These are phyloP conservation scores for Crioceris asparagi DNA, from an alignment of 2,888 invertebrate genomes.

Conservation along the genomic window DNA sequence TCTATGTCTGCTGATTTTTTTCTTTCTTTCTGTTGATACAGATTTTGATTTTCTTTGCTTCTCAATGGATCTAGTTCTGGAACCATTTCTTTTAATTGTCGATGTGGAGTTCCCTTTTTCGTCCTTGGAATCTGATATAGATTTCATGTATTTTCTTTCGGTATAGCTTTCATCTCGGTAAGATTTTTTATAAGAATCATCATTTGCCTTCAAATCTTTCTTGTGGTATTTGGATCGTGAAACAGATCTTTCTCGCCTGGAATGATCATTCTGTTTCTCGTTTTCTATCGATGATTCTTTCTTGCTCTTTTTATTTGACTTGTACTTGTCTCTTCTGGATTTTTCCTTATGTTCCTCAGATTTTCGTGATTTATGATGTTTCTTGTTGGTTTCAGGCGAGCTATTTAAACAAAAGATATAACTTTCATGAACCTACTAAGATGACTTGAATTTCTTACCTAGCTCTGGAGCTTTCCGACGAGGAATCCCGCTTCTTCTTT, in stretches of 20 bases:
- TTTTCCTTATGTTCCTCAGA: constrained; percentile 23
- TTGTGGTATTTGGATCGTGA: too few species aligned
- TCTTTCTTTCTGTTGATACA: constrained; percentile 2
- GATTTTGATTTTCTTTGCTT: constrained; percentile 12
- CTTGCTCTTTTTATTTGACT: constrained; percentile 14
- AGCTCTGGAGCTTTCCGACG: constrained; percentile 45
- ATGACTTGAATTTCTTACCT: too few species aligned
- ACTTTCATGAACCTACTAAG: too few species aligned
- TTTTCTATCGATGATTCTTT: constrained; percentile 11
- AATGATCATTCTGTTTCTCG: too few species aligned
- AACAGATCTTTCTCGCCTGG: too few species aligned
- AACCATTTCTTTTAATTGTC: constrained; percentile 10
- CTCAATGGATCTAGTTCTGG: constrained; percentile 12
- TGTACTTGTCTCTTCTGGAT: constrained; percentile 15
- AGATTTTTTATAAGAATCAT: too few species aligned
- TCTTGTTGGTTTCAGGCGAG: too few species aligned
- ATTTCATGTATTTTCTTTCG: too few species aligned
- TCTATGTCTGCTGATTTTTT: not conserved
- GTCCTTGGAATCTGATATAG: not conserved
- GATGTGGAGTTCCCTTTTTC: constrained; percentile 1
- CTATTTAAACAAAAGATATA: too few species aligned
- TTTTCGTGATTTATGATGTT: too few species aligned
- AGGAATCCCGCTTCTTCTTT: constrained; percentile 46
- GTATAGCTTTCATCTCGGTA: constrained; percentile 15
- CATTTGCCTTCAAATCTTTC: too few species aligned